These are phyloP conservation scores for Dryadula phaetusa DNA, from an alignment of 2,888 invertebrate genomes.

Conservation along the genomic window DNA sequence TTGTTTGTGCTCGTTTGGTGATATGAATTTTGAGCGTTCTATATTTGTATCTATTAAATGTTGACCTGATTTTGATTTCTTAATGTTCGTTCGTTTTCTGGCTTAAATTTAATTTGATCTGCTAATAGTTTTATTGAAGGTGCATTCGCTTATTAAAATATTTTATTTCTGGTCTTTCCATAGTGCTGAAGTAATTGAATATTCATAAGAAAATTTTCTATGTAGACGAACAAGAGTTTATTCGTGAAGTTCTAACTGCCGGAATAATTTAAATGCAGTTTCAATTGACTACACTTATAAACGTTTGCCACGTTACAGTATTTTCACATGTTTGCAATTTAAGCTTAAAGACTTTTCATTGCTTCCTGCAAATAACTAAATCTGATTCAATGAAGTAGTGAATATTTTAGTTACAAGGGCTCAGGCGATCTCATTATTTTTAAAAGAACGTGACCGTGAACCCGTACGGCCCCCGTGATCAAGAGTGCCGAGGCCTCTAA, in stretches of 20 bases:
- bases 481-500: slow-evolving; percentile 20
- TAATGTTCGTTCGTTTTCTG: not conserved
- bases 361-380: not conserved
- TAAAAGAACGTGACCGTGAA: slow-evolving; percentile 72
- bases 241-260: not conserved
- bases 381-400: not conserved
- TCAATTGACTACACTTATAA: not conserved
- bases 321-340: not conserved
- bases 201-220: not conserved
- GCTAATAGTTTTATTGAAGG: not conserved
- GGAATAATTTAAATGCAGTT: not conserved
- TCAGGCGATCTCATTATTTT: slow-evolving; percentile 59
- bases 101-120: not conserved
- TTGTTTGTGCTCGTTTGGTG: slow-evolving; percentile 52
- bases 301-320: too few relatives aligned
- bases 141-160: not conserved
- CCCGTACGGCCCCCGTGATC: slow-evolving; percentile 53
- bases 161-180: not conserved
- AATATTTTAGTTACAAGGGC: slow-evolving; percentile 8
- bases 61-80: slow-evolving; percentile 3
- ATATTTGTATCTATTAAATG: slow-evolving; percentile 4
- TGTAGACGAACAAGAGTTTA: not conserved
- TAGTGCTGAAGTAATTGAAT: not conserved
- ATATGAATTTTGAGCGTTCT: slow-evolving; percentile 4
- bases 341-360: too few relatives aligned